A percentile compares a stretch with the other conserved stretches of the same genome.
Conservation (phyloP, 2,113 vertebrate genomes). For the Dicerorhinus sumatrensis region DNA sequence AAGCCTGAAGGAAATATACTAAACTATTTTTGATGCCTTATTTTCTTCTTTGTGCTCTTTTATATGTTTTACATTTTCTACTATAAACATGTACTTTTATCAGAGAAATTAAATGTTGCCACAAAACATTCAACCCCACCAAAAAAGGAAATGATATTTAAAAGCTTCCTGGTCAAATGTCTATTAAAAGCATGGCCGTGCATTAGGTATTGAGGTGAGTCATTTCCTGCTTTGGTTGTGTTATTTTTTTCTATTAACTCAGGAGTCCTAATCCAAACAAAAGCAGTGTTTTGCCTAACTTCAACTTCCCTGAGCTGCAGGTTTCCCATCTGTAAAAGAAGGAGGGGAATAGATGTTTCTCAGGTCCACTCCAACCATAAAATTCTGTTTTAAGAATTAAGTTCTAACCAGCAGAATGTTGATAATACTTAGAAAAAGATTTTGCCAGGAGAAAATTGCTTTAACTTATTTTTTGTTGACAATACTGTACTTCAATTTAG, state of each 20-base stretch:
- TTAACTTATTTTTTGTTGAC: not conserved
- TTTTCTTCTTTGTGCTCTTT: constrained; percentile 8
- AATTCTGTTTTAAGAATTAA: not conserved
- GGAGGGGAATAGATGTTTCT: not conserved
- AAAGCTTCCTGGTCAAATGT: constrained; percentile 69
- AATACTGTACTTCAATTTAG: not conserved
- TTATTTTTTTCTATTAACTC: not conserved
- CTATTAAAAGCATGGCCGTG: constrained; percentile 69
- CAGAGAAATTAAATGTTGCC: constrained; percentile 8
- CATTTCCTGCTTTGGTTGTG: constrained; percentile 67
- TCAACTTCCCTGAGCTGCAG: not conserved
- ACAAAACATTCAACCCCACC: constrained; percentile 17
- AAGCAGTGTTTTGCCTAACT: not conserved
- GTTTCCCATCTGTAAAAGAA: constrained; percentile 18
- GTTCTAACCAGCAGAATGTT: not conserved
- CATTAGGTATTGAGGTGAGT: constrained; percentile 55
- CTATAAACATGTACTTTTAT: constrained; percentile 41
- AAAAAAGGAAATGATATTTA: constrained; percentile 75
- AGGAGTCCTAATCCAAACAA: constrained; percentile 26
- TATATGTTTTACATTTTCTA: constrained; percentile 24
- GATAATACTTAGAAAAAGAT: not conserved
- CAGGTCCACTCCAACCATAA: not conserved
- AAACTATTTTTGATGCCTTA: constrained; percentile 29
- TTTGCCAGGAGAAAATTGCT: not conserved
- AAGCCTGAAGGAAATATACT: not conserved